These are phyloP conservation scores for Acanthoscelides obtectus DNA, from an alignment of 2,888 invertebrate species.

Conservation along the genomic window DNA sequence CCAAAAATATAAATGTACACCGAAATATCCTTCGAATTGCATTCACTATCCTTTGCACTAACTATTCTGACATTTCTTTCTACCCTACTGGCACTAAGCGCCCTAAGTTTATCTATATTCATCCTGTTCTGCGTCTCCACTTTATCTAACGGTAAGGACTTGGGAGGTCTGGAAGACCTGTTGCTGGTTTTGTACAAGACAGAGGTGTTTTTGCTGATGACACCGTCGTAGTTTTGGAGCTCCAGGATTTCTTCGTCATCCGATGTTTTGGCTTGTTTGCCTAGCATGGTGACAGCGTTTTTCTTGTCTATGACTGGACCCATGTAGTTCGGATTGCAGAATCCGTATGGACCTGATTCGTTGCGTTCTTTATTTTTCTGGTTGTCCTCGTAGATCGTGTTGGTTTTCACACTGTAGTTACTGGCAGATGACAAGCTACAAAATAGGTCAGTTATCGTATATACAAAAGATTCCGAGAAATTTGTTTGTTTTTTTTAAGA, in stretches of 20 bases:
- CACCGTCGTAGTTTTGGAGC: conserved; percentile 40
- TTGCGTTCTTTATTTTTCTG: conserved; percentile 33
- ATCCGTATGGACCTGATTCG: conserved; percentile 55
- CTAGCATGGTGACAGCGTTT: conserved; percentile 24
- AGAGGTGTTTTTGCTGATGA: conserved; percentile 39
- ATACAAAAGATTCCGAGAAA: no score
- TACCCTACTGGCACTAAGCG: conserved; percentile 54
- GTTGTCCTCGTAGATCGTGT: conserved; percentile 43
- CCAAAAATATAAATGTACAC: conserved; percentile 69
- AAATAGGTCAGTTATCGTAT: no score
- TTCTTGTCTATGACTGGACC: conserved; percentile 55
- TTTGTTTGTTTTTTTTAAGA: no score
- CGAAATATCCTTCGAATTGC: conserved; percentile 38
- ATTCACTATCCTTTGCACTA: conserved; percentile 43
- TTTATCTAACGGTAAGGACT: conserved; percentile 47
- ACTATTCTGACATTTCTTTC: conserved; percentile 25
- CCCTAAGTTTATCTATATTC: conserved; percentile 43
- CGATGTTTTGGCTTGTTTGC: conserved; percentile 21
- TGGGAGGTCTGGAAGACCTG: conserved; percentile 45
- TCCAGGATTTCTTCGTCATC: conserved; percentile 39
- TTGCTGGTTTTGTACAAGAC: conserved; percentile 39
- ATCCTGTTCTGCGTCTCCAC: conserved; percentile 11
- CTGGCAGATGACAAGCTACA: conserved; percentile 48
- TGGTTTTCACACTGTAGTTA: conserved; percentile 46
- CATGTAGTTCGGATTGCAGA: conserved; percentile 73